Evolutionary conservation across 2,113 vertebrate species (phyloP).

Genomic region (Halcyon malimbica): DNA sequence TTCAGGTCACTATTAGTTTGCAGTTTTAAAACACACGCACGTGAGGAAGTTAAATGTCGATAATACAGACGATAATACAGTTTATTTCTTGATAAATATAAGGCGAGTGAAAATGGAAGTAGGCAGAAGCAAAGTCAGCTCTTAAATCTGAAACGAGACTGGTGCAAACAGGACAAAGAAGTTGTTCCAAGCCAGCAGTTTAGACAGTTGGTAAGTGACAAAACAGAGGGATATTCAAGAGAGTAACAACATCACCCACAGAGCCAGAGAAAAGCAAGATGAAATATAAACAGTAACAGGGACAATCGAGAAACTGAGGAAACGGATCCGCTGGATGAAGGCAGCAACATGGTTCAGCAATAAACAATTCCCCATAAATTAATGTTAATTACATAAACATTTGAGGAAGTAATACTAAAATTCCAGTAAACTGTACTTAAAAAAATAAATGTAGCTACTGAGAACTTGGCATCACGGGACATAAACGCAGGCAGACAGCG

Average conservation of each 20-base stretch:
- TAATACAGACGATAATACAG: background rate
- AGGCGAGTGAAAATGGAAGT: background rate
- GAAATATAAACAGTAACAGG: background rate
- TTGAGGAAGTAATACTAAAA: background rate
- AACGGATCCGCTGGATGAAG: background rate
- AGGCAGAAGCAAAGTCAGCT: background rate
- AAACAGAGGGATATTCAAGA: background rate
- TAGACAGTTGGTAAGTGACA: background rate
- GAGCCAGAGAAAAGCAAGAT: background rate
- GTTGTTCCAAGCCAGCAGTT: background rate
- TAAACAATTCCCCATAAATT: background rate
- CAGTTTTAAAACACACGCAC: background rate
- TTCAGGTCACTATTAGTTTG: background rate
- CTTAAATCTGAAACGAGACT: background rate
- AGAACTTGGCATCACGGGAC: background rate
- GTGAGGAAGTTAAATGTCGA: background rate
- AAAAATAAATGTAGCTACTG: background rate
- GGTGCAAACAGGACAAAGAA: background rate
- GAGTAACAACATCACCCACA: background rate
- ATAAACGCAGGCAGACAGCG: fast-evolving
- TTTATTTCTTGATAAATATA: background rate
- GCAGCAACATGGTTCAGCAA: background rate
- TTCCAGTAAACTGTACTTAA: fast-evolving
- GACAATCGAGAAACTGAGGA: background rate
- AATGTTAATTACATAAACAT: fast-evolving